These are phyloP conservation scores for Phymanthus crucifer DNA, from an alignment of 92 coral and sea anemone species.

Conservation along the genomic window DNA sequence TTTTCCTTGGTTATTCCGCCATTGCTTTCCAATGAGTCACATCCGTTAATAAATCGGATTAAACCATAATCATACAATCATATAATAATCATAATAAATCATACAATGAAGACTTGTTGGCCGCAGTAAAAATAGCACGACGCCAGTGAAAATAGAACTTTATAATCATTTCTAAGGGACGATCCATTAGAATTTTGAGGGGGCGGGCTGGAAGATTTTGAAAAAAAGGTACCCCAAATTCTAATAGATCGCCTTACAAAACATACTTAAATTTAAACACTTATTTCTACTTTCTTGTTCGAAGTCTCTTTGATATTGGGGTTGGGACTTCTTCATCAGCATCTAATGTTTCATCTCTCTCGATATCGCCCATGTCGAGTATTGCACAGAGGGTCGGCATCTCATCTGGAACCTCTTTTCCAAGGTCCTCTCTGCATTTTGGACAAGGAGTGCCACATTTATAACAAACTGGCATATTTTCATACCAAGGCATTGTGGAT, in stretches of 20 bases:
- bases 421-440: conserved; percentile 36
- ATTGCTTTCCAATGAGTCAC: background rate
- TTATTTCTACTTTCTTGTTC: background rate
- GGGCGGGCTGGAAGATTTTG: too few relatives aligned
- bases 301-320: background rate
- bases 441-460: conserved; percentile 54
- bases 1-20: background rate
- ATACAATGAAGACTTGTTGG: background rate
- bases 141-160: background rate
- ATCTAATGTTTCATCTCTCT: too few relatives aligned
- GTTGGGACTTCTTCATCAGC: background rate
- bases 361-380: background rate
- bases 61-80: too few relatives aligned
- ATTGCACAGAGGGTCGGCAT: conserved; percentile 29
- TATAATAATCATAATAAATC: too few relatives aligned
- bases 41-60: too few relatives aligned
- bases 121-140: background rate
- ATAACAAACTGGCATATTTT: conserved; percentile 40
- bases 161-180: too few relatives aligned
- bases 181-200: too few relatives aligned
- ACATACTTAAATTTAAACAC: background rate
- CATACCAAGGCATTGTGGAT: conserved; percentile 22
- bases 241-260: too few relatives aligned
- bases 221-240: too few relatives aligned
- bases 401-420: conserved; percentile 28